These are phyloP conservation scores for Hypocryptadius cinnamomeus DNA, from an alignment of 2,113 vertebrate species.

Conservation along the genomic window DNA sequence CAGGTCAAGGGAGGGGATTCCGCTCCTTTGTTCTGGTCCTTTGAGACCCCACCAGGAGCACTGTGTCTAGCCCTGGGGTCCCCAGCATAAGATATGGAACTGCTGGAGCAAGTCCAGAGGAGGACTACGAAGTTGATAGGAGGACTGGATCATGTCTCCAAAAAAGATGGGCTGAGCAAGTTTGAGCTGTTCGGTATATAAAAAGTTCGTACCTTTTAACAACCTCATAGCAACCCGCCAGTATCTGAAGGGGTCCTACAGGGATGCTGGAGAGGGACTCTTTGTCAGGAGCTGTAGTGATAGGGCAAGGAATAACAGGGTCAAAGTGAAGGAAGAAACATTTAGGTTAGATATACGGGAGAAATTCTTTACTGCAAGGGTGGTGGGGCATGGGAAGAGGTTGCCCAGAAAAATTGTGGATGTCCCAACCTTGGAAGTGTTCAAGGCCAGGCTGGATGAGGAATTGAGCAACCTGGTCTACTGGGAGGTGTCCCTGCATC, in stretches of 20 bases:
- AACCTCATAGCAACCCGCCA: fast-evolving
- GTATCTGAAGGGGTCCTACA: neutral
- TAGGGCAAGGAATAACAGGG: neutral
- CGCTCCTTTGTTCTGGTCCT: fast-evolving
- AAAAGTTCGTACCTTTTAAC: neutral
- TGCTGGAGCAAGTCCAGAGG: neutral
- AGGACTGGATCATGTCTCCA: neutral
- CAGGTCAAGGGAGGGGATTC: neutral
- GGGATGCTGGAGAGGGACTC: neutral
- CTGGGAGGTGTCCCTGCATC: neutral
- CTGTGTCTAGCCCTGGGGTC: fast-evolving
- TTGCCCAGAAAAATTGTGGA: neutral
- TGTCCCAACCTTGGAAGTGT: neutral
- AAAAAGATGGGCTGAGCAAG: neutral
- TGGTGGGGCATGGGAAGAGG: neutral
- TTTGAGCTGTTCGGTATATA: neutral
- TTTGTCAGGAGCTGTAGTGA: neutral
- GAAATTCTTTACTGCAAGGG: neutral
- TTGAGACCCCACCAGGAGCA: neutral
- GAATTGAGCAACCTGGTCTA: neutral
- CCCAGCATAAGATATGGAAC: neutral
- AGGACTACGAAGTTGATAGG: neutral
- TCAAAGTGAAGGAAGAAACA: neutral
- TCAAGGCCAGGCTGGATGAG: neutral
- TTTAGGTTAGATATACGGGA: neutral